Base-by-base conservation (phyloP, 2,888 invertebrate genomes). In the Cyclophora albipunctata region DNA sequence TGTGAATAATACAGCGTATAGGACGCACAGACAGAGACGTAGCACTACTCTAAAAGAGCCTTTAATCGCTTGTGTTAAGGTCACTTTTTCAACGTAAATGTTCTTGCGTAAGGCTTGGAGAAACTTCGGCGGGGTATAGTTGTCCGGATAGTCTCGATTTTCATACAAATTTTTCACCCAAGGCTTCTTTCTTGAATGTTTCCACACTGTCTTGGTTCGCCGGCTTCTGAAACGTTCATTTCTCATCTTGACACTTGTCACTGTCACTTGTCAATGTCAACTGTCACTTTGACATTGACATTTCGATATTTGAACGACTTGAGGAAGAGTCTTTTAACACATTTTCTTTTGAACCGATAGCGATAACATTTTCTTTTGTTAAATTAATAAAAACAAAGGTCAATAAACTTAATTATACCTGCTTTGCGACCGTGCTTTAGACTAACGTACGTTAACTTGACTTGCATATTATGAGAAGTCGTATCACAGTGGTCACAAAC, bases 101-200 rank as follows among this genome's bases (percentile, higher is more conserved):
- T 98, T 98, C 68, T 94, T 97, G 51, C 91, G 91, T 33, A 98
- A 72, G 59, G 97, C 96, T 68, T 94, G 92, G 2, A 98, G 85
- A 76, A 98, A 98, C 45, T 94, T 92, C 34, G 90, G 90, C 73
- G 97, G 96, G 0, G 97, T 97, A 72, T 98, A 97, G 78, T 98
- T 98, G 78, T 98, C 98, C 0, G 97, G 95, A 56, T 94, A 95
- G 33, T 92, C 94, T 52, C 94, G 92, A 69, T 96, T 94, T 75
- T 95, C 95, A 70, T 98, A 98, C 20, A 98, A 84, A 69, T 96
- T 95, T 84, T 98, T 98, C 61, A 91, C 91, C 98, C 98, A 98
- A 0, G 88, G 85, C 37, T 64, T 87, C 90, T 66, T 73, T 81
- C 59, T 69, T 69, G 45, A 50, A 0, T 65, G 55, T 53, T 74